Base-by-base conservation (phyloP, 2,113 vertebrate genomes). In the Apeltes quadracus region DNA sequence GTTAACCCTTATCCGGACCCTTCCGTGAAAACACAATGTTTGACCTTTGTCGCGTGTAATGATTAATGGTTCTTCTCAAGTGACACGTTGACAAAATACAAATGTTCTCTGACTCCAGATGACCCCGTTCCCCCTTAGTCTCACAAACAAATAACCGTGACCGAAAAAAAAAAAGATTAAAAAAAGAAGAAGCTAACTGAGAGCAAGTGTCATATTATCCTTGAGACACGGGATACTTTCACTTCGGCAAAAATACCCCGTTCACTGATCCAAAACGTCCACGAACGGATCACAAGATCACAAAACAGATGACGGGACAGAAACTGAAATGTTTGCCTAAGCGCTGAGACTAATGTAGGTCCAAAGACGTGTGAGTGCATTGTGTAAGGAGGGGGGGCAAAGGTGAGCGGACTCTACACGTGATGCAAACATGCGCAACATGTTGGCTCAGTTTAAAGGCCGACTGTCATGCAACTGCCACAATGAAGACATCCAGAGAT, bases 401-500 rank as follows among this genome's bases (percentile, higher is more conserved):
- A 81, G 75, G 74, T 74, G 65, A 84, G 46, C 1, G 41, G 76
- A 55, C 29, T 51, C 25, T 48, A 48, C 64, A 76, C 54, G 79
- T 88, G 77, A 83, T 46, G 78, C 64, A 36, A 73, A 74, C 72
- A 48, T 59, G 75, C 55, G 72, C 56, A 72, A 67, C 59, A 29
- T 25, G 67, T 41, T 66, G 61, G 69, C 20, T 69, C 48, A 76
- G 61, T 56, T 67, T 51, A 69, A 71, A 75, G 87, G 72, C 87
- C 29, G 63, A 69, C 44, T 71, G 78, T 79, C 75, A 75, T 54
- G 69, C 51, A 74, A 66, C 63, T 9, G 56, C 66, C 82, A 88
- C 77, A 92, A 91, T 87, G 59, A 90, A 87, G 81, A 92, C 83
- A 79, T 87, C 50, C 71, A 68, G 78, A 92, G 76, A 87, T 61